These are phyloP conservation scores for Melanchra persicariae DNA, from an alignment of 2,888 invertebrate species.

Conservation along the genomic window DNA sequence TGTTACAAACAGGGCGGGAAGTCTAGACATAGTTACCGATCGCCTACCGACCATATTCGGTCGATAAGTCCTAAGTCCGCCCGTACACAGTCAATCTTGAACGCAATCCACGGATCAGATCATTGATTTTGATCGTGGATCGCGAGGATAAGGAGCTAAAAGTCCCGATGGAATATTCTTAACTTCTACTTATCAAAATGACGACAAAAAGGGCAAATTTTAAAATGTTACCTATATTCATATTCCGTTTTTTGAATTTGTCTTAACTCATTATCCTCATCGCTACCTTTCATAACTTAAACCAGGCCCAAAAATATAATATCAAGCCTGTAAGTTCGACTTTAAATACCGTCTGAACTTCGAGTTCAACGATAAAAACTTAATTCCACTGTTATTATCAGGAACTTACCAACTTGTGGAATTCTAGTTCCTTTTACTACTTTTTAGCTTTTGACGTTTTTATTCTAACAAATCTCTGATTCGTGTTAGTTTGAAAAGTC, in stretches of 20 bases:
- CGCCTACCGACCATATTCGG: no score
- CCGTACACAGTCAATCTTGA: no score
- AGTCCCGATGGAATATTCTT: no score
- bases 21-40: no score
- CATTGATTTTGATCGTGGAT: no score
- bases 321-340: constrained; percentile 62
- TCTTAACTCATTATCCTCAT: background rate
- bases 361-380: constrained; percentile 68
- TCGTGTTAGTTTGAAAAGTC: constrained; percentile 25
- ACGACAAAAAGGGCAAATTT: no score
- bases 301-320: constrained; percentile 19
- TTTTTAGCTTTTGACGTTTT: constrained; percentile 36
- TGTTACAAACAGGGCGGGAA: no score
- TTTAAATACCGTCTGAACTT: constrained; percentile 66
- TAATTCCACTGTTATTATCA: constrained; percentile 62
- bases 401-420: constrained; percentile 62
- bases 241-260: background rate
- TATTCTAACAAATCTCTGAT: constrained; percentile 45
- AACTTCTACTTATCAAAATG: no score
- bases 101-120: no score
- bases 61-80: no score
- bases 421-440: constrained; percentile 45
- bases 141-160: no score
- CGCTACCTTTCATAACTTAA: constrained; percentile 9
- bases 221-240: no score